phyloP scores from a whole-genome alignment of 2,888 invertebrate species.

The Leptogaster cylindrica region DNA sequence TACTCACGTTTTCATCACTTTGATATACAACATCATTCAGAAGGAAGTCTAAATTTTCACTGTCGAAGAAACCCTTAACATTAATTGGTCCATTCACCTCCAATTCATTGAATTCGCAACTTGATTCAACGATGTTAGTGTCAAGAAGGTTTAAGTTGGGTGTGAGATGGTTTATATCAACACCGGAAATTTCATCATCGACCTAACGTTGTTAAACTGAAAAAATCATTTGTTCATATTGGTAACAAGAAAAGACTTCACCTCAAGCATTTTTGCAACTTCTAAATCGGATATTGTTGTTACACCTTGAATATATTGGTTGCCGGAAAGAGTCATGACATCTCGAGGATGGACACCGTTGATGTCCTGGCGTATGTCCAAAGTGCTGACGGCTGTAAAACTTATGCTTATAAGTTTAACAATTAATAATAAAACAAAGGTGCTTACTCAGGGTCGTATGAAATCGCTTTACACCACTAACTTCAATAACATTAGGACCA shows the following conservation, averaged over 20 bases:
- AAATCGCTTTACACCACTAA: slow-evolving; percentile 64
- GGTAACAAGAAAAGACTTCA: too few relatives aligned
- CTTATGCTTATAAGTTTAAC: neutral
- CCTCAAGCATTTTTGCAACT: slow-evolving; percentile 63
- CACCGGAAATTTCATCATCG: slow-evolving; percentile 63
- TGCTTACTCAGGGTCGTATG: slow-evolving; percentile 55
- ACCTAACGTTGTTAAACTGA: slow-evolving; percentile 60
- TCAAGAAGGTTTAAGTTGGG: slow-evolving; percentile 64
- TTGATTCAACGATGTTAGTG: slow-evolving; percentile 58
- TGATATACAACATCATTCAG: slow-evolving; percentile 64
- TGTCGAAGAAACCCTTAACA: slow-evolving; percentile 61
- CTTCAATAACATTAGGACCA: slow-evolving; percentile 53
- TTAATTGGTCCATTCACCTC: slow-evolving; percentile 64
- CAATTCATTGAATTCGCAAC: slow-evolving; percentile 63
- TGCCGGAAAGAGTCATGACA: slow-evolving; percentile 62
- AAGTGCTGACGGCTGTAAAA: slow-evolving; percentile 53
- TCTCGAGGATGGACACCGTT: slow-evolving; percentile 63
- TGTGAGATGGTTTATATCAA: slow-evolving; percentile 59
- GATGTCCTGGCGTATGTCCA: slow-evolving; percentile 60
- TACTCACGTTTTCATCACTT: slow-evolving; percentile 55
- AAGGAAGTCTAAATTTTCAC: slow-evolving; percentile 55
- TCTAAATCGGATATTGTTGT: slow-evolving; percentile 65
- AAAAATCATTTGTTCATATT: too few relatives aligned
- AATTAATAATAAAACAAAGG: neutral
- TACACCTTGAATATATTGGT: slow-evolving; percentile 60